Percentiles rank a stretch among this genome's conserved stretches.
phyloP scores from a whole-genome alignment of 92 coral and sea anemone genomes.

The Pocillopora grandis region DNA sequence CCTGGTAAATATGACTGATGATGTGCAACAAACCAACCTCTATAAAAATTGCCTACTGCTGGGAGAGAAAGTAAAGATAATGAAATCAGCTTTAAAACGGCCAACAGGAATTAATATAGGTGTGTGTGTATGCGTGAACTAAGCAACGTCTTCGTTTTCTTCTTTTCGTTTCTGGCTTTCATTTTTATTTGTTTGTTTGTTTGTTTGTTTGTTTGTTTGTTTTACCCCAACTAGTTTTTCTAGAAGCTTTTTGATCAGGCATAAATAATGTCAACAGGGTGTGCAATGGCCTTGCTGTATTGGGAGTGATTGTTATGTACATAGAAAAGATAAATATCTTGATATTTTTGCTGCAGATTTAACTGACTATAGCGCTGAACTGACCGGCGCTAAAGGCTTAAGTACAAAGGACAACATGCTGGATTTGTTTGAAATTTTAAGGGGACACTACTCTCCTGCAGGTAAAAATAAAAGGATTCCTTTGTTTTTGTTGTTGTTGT shows the following conservation, averaged over 20 bases:
- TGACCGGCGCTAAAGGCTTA: neutral
- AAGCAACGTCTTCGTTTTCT: neutral
- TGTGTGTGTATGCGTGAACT: constrained; percentile 14
- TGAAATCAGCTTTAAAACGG: constrained; percentile 75
- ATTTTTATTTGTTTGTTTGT: too few relatives aligned
- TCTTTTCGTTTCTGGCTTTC: neutral
- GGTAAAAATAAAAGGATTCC: neutral
- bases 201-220: too few relatives aligned
- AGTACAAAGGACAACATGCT: constrained; percentile 34
- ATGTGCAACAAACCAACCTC: constrained; percentile 60
- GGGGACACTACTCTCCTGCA: constrained; percentile 11
- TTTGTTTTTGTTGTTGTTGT: neutral
- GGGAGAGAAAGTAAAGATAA: constrained; percentile 69
- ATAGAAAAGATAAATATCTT: neutral
- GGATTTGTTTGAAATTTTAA: constrained; percentile 43
- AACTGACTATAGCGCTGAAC: constrained; percentile 21
- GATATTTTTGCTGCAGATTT: constrained; percentile 15
- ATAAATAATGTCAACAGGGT: neutral
- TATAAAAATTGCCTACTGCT: constrained; percentile 52
- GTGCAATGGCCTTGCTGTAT: neutral
- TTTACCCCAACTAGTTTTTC: neutral
- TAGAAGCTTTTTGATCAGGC: too few relatives aligned
- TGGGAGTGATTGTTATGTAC: neutral
- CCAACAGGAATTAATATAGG: constrained; percentile 69
- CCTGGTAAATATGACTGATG: constrained; percentile 59